phyloP scores from a whole-genome alignment of 2,113 vertebrate species.

The Prunella fulvescens region DNA sequence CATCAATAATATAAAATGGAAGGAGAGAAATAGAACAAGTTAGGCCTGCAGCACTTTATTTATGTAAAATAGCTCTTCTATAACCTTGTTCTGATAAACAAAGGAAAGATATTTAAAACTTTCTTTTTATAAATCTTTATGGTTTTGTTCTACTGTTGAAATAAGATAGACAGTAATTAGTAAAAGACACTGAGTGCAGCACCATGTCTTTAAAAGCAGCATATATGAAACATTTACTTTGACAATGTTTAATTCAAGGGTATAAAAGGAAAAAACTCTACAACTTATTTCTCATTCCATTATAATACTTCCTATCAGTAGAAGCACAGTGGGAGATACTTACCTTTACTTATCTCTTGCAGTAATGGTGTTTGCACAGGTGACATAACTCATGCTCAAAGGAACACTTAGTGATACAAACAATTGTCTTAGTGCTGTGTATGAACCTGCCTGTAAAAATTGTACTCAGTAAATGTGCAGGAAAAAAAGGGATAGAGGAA shows the following conservation, averaged over 20 bases:
- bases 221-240: neutral
- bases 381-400: neutral
- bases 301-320: neutral
- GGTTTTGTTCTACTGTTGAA: neutral
- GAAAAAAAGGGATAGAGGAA: neutral
- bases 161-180: conserved; percentile 25
- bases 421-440: neutral
- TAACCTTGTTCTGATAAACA: conserved; percentile 32
- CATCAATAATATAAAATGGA: conserved; percentile 58
- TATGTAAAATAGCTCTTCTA: conserved; percentile 39
- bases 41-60: conserved; percentile 50
- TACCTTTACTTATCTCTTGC: neutral
- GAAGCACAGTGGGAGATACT: neutral
- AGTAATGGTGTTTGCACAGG: neutral
- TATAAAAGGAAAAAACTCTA: neutral
- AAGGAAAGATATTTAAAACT: conserved; percentile 15
- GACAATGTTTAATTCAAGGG: neutral
- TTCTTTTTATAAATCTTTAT: neutral
- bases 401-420: neutral
- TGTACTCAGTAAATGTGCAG: neutral
- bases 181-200: neutral
- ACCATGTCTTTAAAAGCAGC: neutral
- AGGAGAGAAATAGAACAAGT: conserved; percentile 46
- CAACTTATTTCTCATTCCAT: neutral
- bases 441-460: neutral